Conservation (phyloP, 2,113 vertebrate species). For the Myiopsitta monachus region DNA sequence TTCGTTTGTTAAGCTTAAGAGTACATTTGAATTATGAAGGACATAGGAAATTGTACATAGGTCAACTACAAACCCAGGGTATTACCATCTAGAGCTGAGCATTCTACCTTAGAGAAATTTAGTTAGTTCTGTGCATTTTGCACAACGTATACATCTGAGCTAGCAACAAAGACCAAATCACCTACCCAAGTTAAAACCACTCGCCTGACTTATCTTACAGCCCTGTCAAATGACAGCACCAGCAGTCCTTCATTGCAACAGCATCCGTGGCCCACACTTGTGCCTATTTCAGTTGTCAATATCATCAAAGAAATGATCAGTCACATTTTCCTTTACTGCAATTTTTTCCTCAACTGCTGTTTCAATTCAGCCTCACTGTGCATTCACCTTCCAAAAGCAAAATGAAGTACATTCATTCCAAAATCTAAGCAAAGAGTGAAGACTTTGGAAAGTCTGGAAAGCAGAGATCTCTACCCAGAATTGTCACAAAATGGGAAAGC, state of each 20-base stretch:
- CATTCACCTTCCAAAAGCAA: neutral
- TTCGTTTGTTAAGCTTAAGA: neutral
- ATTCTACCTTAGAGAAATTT: neutral
- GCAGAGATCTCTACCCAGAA: neutral
- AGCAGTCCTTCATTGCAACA: neutral
- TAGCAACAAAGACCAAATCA: neutral
- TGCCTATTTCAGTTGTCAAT: neutral
- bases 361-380: neutral
- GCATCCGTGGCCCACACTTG: neutral
- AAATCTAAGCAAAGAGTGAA: neutral
- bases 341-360: neutral
- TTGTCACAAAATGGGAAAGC: fast-evolving
- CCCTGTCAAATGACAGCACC: neutral
- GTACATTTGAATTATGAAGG: neutral
- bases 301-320: neutral
- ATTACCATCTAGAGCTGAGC: neutral
- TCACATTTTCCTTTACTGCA: fast-evolving
- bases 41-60: neutral
- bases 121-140: neutral
- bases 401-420: neutral
- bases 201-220: neutral
- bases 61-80: neutral
- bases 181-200: neutral
- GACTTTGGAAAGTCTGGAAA: neutral
- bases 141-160: neutral